Conservation (phyloP, 2,888 invertebrate genomes). For the Brachypterus glaber region DNA sequence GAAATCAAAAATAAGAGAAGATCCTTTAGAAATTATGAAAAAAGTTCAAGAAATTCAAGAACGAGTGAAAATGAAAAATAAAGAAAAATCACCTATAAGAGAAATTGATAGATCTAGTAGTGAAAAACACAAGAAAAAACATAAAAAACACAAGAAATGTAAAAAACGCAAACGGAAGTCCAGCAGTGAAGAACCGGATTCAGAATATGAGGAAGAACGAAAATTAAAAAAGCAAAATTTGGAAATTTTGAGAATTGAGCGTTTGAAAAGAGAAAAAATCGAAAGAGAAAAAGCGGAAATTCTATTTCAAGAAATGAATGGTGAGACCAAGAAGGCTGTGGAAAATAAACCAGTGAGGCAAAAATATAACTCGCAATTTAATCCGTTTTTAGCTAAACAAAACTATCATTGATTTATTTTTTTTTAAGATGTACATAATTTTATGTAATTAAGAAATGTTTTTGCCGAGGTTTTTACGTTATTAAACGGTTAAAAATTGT, state of each 20-base stretch:
- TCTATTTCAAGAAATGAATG: conserved; percentile 60
- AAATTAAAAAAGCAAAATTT: conserved; percentile 41
- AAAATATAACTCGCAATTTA: conserved; percentile 94
- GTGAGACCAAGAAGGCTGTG: conserved; percentile 39
- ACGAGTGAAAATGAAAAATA: conserved; percentile 14
- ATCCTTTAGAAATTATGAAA: conserved; percentile 66
- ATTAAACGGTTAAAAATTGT: neutral
- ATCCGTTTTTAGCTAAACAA: conserved; percentile 81
- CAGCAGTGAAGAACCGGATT: conserved; percentile 21
- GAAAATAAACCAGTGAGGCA: conserved; percentile 35
- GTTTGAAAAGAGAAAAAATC: conserved; percentile 69
- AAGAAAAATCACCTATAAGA: conserved; percentile 15
- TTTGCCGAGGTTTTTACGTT: too few relatives aligned
- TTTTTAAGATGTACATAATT: too few relatives aligned
- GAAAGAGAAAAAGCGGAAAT: conserved; percentile 65
- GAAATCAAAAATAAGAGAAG: conserved; percentile 57
- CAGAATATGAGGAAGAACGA: conserved; percentile 29
- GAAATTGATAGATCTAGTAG: conserved; percentile 1
- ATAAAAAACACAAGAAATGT: conserved; percentile 25
- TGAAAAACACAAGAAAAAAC: conserved; percentile 44
- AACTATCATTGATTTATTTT: conserved; percentile 44
- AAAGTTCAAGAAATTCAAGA: conserved; percentile 39
- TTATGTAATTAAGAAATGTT: too few relatives aligned
- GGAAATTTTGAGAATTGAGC: conserved; percentile 62
- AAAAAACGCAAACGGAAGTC: conserved; percentile 34